Evolutionary conservation across 1,140 invertebrate species (phyloP).

Genomic region (Protaetia brevitarsis): DNA sequence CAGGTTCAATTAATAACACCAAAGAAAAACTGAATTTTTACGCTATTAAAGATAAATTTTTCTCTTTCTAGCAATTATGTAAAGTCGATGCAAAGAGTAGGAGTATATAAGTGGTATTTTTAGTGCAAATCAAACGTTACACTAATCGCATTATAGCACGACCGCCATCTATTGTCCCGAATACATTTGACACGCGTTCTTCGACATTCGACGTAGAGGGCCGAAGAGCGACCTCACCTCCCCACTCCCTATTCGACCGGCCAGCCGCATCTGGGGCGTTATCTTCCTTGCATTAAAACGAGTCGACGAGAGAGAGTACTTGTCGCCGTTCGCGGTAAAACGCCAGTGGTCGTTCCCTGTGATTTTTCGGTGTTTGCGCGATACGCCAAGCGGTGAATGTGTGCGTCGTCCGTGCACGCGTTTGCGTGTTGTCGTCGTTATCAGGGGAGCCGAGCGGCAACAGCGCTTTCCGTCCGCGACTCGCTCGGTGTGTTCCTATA

Average conservation of each 20-base stretch:
- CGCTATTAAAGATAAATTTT: too few species aligned
- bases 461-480: conserved; percentile 29
- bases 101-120: too few species aligned
- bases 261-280: neutral
- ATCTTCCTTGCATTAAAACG: conserved; percentile 7
- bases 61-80: too few species aligned
- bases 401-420: neutral
- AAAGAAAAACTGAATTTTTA: too few species aligned
- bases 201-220: conserved; percentile 23
- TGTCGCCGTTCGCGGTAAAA: conserved; percentile 3
- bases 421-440: conserved; percentile 1
- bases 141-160: too few species aligned
- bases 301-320: neutral
- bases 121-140: too few species aligned
- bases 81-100: too few species aligned
- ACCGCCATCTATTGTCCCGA: conserved; percentile 1
- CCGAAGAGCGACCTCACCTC: conserved; percentile 2
- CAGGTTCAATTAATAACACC: too few species aligned
- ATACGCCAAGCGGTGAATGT: neutral
- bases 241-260: neutral
- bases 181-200: neutral
- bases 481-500: conserved; percentile 36
- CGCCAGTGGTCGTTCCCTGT: conserved; percentile 19
- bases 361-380: conserved; percentile 25
- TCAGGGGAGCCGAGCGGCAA: conserved; percentile 28